Percentiles rank a stretch among this genome's conserved stretches.
phyloP scores from a whole-genome alignment of 2,888 invertebrate genomes.

The Dasysyrphus albostriatus region DNA sequence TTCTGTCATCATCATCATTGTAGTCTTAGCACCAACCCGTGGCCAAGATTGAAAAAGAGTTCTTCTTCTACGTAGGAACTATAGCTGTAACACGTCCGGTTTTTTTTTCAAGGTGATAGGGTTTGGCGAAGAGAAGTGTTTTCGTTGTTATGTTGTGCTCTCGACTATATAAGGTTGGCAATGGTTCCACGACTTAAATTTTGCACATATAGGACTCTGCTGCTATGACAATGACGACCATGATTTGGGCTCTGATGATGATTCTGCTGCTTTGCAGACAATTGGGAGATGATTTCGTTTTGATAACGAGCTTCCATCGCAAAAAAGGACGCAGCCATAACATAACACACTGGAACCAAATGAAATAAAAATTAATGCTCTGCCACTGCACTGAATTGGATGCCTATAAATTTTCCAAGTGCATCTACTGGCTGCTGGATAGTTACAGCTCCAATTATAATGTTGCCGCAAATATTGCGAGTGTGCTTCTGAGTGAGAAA shows the following conservation, averaged over 20 bases:
- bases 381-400: constrained; percentile 26
- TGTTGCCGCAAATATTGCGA: constrained; percentile 15
- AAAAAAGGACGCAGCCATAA: constrained; percentile 41
- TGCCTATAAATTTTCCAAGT: constrained; percentile 54
- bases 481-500: constrained; percentile 24
- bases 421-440: constrained; percentile 45
- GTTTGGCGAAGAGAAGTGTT: constrained; percentile 56
- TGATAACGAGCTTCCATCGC: constrained; percentile 82
- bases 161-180: constrained; percentile 20
- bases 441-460: constrained; percentile 72
- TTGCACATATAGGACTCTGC: constrained; percentile 18
- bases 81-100: constrained; percentile 36
- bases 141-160: constrained; percentile 29
- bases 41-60: constrained; percentile 16
- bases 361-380: constrained; percentile 70
- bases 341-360: constrained; percentile 22
- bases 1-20: constrained; percentile 27
- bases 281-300: constrained; percentile 83
- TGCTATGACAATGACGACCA: constrained; percentile 53
- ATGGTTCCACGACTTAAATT: constrained; percentile 53
- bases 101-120: constrained; percentile 56
- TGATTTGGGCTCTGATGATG: constrained; percentile 50
- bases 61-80: constrained; percentile 1
- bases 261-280: constrained; percentile 58
- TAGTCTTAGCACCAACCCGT: not conserved